phyloP scores from a whole-genome alignment of 2,888 invertebrate genomes.

The Hydroisotoma schaefferi region DNA sequence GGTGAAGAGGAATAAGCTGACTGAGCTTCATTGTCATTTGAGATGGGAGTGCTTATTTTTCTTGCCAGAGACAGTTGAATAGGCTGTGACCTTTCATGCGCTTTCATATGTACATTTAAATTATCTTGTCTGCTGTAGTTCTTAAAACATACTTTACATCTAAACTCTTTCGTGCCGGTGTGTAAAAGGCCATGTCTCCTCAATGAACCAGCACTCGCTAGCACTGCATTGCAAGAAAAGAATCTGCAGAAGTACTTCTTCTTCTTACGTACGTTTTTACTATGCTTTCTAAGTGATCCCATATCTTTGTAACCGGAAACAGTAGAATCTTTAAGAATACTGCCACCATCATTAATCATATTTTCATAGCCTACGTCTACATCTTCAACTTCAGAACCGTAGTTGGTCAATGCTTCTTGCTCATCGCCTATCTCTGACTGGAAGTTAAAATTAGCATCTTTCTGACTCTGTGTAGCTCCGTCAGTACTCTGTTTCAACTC shows the following conservation, averaged over 20 bases:
- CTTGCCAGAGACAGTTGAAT: slow-evolving; percentile 16
- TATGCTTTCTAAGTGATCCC: too few relatives aligned
- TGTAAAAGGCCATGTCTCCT: slow-evolving; percentile 36
- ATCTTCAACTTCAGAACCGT: too few relatives aligned
- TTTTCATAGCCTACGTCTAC: too few relatives aligned
- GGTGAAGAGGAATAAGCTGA: neutral
- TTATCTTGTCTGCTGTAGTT: slow-evolving; percentile 30
- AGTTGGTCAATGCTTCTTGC: too few relatives aligned
- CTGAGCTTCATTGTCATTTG: neutral
- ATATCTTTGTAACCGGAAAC: too few relatives aligned
- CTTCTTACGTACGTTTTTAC: too few relatives aligned
- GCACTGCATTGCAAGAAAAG: too few relatives aligned
- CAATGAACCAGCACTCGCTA: slow-evolving; percentile 30
- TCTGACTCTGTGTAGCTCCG: neutral
- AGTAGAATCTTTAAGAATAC: too few relatives aligned
- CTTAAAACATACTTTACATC: slow-evolving; percentile 23
- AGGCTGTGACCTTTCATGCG: slow-evolving; percentile 4
- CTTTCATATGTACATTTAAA: slow-evolving; percentile 23
- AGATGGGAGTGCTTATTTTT: slow-evolving; percentile 10
- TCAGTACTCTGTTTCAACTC: neutral
- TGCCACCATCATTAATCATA: too few relatives aligned
- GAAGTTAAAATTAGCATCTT: neutral
- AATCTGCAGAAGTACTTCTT: slow-evolving; percentile 24
- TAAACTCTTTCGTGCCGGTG: slow-evolving; percentile 29
- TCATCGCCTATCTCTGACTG: neutral